Percentiles rank a stretch among this genome's conserved stretches.
Evolutionary conservation across 2,113 vertebrate genomes (phyloP).

Genomic region (Rutilus rutilus): DNA sequence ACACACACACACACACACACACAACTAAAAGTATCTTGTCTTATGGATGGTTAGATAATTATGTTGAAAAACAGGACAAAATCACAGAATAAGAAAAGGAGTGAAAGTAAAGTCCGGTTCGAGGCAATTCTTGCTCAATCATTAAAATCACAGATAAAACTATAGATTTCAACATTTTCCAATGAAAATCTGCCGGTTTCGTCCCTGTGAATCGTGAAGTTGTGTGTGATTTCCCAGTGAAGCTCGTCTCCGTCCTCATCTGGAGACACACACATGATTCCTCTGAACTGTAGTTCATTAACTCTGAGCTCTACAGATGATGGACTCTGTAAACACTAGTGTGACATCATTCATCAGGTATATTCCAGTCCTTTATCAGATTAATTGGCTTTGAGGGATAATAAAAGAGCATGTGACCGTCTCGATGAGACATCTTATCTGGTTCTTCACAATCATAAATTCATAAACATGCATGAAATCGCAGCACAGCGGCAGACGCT

Average conservation of each 20-base stretch:
- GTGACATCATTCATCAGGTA: background rate
- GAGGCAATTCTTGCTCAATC: background rate
- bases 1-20: background rate
- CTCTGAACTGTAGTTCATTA: background rate
- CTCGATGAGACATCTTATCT: slow-evolving; percentile 3
- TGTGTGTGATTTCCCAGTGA: background rate
- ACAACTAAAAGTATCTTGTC: no score
- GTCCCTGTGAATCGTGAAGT: background rate
- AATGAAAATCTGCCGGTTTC: background rate
- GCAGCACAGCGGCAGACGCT: slow-evolving; percentile 15
- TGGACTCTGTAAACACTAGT: background rate
- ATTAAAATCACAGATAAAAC: background rate
- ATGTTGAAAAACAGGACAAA: no score
- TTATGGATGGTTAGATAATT: no score
- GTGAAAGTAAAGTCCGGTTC: background rate
- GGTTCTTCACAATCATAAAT: slow-evolving; percentile 16
- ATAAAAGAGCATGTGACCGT: background rate
- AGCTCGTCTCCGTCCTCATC: background rate
- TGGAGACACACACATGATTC: background rate
- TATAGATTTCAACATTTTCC: background rate
- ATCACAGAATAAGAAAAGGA: no score
- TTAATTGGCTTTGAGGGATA: background rate
- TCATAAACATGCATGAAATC: slow-evolving; percentile 30
- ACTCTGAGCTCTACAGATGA: background rate
- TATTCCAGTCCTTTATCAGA: background rate